These are phyloP conservation scores for Datnioides undecimradiatus DNA, from an alignment of 2,113 vertebrate species.

Conservation along the genomic window DNA sequence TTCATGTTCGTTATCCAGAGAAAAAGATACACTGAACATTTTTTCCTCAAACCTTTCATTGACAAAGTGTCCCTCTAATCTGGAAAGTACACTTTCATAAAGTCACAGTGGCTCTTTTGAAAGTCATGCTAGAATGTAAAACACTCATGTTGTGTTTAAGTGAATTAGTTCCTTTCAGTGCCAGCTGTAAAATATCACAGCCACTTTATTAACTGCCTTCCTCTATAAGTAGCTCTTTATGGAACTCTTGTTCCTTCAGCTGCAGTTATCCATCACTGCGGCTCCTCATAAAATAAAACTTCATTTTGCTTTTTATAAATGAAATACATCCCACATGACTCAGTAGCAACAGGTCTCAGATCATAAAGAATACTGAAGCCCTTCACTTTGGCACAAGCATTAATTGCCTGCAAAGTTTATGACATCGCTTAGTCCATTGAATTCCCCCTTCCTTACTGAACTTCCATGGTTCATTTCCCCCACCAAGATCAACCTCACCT, in stretches of 20 bases:
- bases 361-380: conserved; percentile 39
- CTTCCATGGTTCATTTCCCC: conserved; percentile 13
- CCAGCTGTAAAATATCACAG: conserved; percentile 32
- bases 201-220: conserved; percentile 26
- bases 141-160: not conserved
- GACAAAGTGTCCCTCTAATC: not conserved
- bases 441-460: conserved; percentile 4
- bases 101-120: not conserved
- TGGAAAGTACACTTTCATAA: not conserved
- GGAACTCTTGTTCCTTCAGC: conserved; percentile 22
- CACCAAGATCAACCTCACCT: conserved; percentile 14
- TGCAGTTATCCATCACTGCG: conserved; percentile 48
- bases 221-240: conserved; percentile 37
- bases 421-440: conserved; percentile 31
- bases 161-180: not conserved
- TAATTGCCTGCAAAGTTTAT: conserved; percentile 60
- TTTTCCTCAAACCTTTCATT: not conserved
- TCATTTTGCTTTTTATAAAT: conserved; percentile 49
- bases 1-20: not conserved
- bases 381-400: conserved; percentile 20
- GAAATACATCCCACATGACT: conserved; percentile 39
- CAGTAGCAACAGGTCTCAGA: conserved; percentile 42
- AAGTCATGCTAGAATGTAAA: not conserved
- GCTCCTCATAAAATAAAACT: conserved; percentile 32
- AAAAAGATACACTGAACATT: not conserved